These are phyloP conservation scores for Spicauda simplicius DNA, from an alignment of 2,888 invertebrate species.

Conservation along the genomic window DNA sequence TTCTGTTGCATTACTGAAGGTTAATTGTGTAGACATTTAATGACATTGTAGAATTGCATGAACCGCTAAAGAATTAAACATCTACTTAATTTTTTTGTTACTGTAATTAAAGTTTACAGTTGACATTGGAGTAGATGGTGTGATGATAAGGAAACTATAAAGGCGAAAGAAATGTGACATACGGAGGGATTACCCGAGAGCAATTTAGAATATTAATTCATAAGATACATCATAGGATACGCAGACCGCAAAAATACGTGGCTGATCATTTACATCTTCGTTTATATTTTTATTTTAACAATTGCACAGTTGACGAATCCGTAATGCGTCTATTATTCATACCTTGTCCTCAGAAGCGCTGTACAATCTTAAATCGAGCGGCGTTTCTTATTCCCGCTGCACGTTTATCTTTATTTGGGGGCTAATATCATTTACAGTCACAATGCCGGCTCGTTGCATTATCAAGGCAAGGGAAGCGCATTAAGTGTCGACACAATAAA, in stretches of 20 bases:
- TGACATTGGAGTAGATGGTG: background rate
- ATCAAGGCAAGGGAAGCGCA: slow-evolving; percentile 22
- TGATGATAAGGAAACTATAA: background rate
- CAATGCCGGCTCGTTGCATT: slow-evolving; percentile 4
- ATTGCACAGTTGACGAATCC: no score
- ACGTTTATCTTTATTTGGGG: background rate
- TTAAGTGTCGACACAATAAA: slow-evolving; percentile 26
- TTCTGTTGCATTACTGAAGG: slow-evolving; percentile 20
- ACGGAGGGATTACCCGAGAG: background rate
- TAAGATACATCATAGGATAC: background rate
- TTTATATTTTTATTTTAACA: no score
- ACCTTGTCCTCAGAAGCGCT: background rate
- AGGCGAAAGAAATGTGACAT: background rate
- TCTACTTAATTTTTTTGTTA: background rate
- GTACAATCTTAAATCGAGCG: background rate
- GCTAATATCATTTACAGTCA: background rate
- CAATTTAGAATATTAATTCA: background rate
- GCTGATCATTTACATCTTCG: background rate
- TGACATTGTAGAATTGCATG: slow-evolving; percentile 20
- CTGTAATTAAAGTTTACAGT: background rate
- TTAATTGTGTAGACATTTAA: slow-evolving; percentile 18
- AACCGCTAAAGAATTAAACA: slow-evolving; percentile 1
- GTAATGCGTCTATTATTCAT: no score
- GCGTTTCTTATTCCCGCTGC: background rate
- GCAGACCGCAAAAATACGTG: background rate